Evolutionary conservation across 2,113 vertebrate species (phyloP).

Genomic region (Brienomyrus brachyistius): DNA sequence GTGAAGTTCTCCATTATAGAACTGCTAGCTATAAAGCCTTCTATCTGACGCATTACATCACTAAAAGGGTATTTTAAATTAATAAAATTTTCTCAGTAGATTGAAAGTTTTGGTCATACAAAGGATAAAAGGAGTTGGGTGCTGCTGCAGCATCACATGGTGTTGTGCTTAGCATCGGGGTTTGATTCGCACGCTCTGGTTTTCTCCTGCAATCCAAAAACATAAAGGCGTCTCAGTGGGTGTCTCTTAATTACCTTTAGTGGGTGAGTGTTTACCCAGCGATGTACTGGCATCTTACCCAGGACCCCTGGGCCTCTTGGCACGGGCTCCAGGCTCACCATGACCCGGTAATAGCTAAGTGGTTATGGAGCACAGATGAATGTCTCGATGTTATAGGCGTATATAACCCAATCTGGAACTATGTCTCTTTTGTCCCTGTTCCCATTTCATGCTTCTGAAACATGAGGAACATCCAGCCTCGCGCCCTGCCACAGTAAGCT

Average conservation of each 20-base stretch:
- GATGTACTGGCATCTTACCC: not conserved
- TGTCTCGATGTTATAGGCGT: not conserved
- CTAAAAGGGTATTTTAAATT: not conserved
- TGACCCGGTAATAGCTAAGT: not conserved
- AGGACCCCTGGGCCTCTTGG: not conserved
- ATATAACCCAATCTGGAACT: not conserved
- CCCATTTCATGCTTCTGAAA: conserved; percentile 12
- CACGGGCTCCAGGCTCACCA: not conserved
- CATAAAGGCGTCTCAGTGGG: not conserved
- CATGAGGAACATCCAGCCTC: not conserved
- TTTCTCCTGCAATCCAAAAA: not conserved
- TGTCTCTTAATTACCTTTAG: not conserved
- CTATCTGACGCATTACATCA: not conserved
- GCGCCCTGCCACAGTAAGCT: not conserved
- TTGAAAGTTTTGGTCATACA: not conserved
- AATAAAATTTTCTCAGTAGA: not conserved
- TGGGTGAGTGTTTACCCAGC: not conserved
- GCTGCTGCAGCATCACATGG: not conserved
- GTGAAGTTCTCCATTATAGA: not conserved
- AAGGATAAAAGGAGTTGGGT: not conserved
- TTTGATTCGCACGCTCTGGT: not conserved
- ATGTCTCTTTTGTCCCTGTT: not conserved
- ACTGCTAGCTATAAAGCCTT: not conserved
- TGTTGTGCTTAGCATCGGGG: not conserved
- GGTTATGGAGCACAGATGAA: not conserved